A percentile compares a stretch with the other conserved stretches of the same genome.
These are phyloP conservation scores for Mechanitis messenoides DNA, from an alignment of 2,888 invertebrate species.

Conservation along the genomic window DNA sequence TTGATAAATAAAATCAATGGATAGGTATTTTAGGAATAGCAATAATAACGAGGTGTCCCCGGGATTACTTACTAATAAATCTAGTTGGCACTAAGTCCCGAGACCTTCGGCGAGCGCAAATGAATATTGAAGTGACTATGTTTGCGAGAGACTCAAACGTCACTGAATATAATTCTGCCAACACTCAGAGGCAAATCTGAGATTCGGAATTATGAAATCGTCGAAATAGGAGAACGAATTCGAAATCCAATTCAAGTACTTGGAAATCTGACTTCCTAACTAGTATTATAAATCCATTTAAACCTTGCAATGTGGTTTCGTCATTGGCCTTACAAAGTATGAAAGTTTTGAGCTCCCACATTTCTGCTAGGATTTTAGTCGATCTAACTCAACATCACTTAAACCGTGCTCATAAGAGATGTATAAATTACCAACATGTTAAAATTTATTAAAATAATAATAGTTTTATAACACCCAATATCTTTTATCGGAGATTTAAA, in stretches of 20 bases:
- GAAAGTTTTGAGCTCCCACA: background rate
- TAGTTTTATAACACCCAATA: background rate
- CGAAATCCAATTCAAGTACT: background rate
- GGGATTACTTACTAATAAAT: background rate
- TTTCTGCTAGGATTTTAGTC: no score
- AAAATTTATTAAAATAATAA: background rate
- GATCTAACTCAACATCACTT: no score
- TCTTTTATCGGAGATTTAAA: conserved; percentile 3
- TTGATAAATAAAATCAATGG: no score
- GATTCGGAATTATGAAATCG: conserved; percentile 3
- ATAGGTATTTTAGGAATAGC: no score
- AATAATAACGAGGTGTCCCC: background rate
- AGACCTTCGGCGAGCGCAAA: conserved; percentile 1
- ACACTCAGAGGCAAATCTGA: conserved; percentile 3
- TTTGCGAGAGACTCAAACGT: background rate
- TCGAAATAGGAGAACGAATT: conserved; percentile 5
- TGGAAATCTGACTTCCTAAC: background rate
- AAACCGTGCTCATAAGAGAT: no score
- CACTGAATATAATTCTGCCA: background rate
- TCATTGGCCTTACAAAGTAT: background rate
- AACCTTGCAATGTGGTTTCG: background rate
- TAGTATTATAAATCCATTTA: conserved; percentile 4
- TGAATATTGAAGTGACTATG: conserved; percentile 6
- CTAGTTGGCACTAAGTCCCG: background rate
- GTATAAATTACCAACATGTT: background rate